Evolutionary conservation across 2,888 invertebrate genomes (phyloP), one percentile per base, ranked within the genome.

Genomic region (Synanthedon andrenaeformis): DNA sequence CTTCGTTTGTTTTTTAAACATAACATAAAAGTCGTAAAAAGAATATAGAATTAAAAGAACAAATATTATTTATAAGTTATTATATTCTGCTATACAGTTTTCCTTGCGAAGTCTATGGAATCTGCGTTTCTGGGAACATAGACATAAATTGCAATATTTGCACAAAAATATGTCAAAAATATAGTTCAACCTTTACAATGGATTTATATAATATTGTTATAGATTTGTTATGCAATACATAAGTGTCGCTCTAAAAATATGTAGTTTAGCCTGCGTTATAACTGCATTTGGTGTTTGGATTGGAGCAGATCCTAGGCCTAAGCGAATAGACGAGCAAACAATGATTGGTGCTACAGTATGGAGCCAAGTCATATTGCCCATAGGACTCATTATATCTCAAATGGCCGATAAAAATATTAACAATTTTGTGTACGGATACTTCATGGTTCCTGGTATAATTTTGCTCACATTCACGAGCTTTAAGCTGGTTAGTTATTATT

Each of bases 321-420:
- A 72, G 54, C 64, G 70, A 41, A 66, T 65, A 54, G 78, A 83
- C 28, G 78, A 79, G 54, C 80, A 83, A 60, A 81, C 80, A 0
- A 56, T 83, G 0, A 58, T 85, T 0, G 78, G 77, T 2, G 83
- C 84, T 1, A 63, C 82, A 2, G 64, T 84, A 56, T 85, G 84
- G 84, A 80, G 84, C 28, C 85, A 85, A 59, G 68, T 67, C 1
- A 57, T 83, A 14, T 71, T 84, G 49, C 74, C 77, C 0, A 59
- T 77, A 2, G 84, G 82, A 0, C 59, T 84, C 0, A 62, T 84
- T 41, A 67, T 82, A 55, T 73, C 82, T 0, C 61, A 59, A 6
- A 57, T 69, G 3, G 61, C 71, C 0, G 61, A 70, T 3, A 76
- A 83, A 42, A 45, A 61, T 0, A 14, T 83, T 0, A 59, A 71